phyloP scores from a whole-genome alignment of 2,797 vertebrate species.

The Mus caroli region DNA sequence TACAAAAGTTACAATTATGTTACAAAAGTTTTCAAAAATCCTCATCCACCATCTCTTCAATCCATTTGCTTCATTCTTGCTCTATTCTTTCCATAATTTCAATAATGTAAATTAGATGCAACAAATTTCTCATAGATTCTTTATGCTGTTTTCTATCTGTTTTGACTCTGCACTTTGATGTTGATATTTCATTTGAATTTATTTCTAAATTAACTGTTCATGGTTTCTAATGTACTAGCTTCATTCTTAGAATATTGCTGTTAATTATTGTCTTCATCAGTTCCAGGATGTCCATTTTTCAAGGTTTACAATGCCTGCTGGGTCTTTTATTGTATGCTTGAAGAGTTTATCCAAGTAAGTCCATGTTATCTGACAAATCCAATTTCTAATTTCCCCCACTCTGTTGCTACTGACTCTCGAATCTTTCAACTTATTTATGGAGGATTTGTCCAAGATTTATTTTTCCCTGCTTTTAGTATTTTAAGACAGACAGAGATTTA shows the following conservation, averaged over 20 bases:
- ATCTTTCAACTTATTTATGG: background rate
- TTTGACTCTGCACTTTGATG: background rate
- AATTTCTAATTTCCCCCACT: background rate
- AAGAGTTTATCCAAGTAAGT: conserved; percentile 47
- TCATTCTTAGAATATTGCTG: background rate
- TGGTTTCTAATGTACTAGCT: background rate
- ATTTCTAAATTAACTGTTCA: background rate
- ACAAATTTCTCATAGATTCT: background rate
- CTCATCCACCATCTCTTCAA: background rate
- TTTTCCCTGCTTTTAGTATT: conserved; percentile 50
- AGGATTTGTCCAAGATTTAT: conserved; percentile 76
- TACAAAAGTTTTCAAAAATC: conserved; percentile 34
- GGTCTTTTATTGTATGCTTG: background rate
- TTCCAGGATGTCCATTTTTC: background rate
- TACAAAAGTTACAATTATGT: background rate
- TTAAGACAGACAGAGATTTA: conserved; percentile 28
- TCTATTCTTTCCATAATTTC: background rate
- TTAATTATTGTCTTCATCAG: background rate
- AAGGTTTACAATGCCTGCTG: background rate
- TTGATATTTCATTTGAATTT: conserved; percentile 3
- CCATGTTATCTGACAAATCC: background rate
- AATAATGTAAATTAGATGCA: background rate
- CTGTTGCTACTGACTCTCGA: background rate
- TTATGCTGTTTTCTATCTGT: background rate
- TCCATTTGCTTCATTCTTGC: background rate